Evolutionary conservation across 2,888 invertebrate genomes (phyloP), one percentile per base, ranked within the genome.

Genomic region (Embidobia sp.): DNA sequence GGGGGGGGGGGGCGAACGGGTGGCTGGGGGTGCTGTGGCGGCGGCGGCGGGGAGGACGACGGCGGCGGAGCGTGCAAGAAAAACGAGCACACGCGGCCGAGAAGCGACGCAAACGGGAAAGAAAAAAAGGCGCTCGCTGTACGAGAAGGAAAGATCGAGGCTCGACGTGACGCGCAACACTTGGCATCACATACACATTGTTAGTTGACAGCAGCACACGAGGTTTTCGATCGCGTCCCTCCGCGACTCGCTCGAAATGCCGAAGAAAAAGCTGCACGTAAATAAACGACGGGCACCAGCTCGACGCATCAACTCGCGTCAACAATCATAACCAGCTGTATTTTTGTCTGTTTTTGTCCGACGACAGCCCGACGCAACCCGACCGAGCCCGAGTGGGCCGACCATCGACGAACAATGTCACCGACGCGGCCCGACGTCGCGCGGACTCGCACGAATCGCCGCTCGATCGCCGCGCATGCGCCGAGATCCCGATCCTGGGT

Each of bases 281-380:
- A 84, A 73, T 49, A 59, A 73, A 73, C 33, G 80, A 83, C 83
- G 83, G 80, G 81, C 80, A 81, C 69, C 79, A 73, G 79, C 75
- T 79, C 79, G 80, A 81, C n/a, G 81, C 83, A 82, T 86, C 84
- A 83, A 82, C 82, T 82, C 82, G 77, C 85, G 79, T 82, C 80
- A 80, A 81, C 80, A 82, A 83, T 84, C 84, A 79, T 83, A 84
- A 81, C 84, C 69, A 69, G 63, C 73, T 72, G 77, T 77, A 77
- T 79, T 79, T 79, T 77, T 77, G 75, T 67, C 76, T 66, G 73
- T 66, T 74, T 74, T 74, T 57, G 44, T 74, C 73, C 73, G 73
- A 66, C 66, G 61, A 73, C 53, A 55, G 7, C 55, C 61, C 64
- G 22, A 22, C 22, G 3, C 3, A 22, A n/a, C n/a, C n/a, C n/a